phyloP scores from a whole-genome alignment of 1,140 invertebrate species.

The Helicorthomorpha holstii region DNA sequence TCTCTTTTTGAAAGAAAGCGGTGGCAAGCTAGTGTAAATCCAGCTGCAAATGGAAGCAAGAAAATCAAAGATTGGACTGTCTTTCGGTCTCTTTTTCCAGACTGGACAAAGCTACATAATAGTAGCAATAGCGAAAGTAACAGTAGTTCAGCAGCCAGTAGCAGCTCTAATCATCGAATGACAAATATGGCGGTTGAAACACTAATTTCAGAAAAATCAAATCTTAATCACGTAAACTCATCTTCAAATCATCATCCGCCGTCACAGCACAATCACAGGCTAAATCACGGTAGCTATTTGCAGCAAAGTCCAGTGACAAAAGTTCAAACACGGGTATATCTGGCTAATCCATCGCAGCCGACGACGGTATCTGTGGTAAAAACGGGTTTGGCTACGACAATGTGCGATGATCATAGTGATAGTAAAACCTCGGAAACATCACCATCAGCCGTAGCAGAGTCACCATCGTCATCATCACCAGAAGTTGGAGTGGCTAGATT shows the following conservation, averaged over 20 bases:
- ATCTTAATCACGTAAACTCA: neutral
- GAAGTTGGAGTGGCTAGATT: constrained; percentile 19
- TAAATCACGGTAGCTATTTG: constrained; percentile 1
- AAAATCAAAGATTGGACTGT: constrained; percentile 1
- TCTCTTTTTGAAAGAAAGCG: too few species aligned
- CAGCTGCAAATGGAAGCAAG: neutral
- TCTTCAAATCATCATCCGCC: constrained; percentile 11
- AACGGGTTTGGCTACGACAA: too few species aligned
- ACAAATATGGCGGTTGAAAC: neutral
- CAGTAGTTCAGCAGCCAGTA: neutral
- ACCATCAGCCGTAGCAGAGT: too few species aligned
- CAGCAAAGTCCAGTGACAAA: constrained; percentile 8
- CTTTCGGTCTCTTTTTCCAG: neutral
- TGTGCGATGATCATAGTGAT: too few species aligned
- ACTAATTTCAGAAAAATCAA: neutral
- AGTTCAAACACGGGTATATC: constrained; percentile 8
- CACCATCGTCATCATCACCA: too few species aligned
- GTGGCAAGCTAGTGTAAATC: neutral
- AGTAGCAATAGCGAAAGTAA: neutral
- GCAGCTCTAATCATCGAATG: neutral
- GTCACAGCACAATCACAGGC: constrained; percentile 1
- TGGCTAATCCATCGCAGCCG: constrained; percentile 5
- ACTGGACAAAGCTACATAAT: neutral
- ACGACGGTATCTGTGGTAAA: constrained; percentile 11
- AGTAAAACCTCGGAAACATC: too few species aligned